phyloP scores from a whole-genome alignment of 2,888 invertebrate species.

The Hymenopus coronatus region DNA sequence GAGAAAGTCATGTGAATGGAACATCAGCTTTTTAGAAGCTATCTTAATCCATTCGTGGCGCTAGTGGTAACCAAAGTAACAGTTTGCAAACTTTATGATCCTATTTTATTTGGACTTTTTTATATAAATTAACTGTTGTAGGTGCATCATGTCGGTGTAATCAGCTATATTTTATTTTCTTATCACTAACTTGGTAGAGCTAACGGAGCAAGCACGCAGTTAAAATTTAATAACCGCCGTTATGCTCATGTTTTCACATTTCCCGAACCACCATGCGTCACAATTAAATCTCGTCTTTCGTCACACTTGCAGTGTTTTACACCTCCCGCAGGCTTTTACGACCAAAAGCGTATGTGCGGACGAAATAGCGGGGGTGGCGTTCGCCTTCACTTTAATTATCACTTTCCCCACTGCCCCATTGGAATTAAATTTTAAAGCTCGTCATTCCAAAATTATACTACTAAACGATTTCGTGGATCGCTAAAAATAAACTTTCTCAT shows the following conservation, averaged over 20 bases:
- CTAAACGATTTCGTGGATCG: background rate
- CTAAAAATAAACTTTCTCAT: background rate
- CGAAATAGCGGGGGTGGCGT: background rate
- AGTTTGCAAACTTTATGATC: background rate
- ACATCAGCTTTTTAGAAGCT: too few relatives aligned
- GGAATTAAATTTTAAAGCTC: background rate
- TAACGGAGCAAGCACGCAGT: background rate
- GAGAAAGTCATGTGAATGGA: too few relatives aligned
- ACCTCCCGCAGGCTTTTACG: background rate
- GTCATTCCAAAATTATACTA: background rate
- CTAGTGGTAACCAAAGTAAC: too few relatives aligned
- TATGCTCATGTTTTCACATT: background rate
- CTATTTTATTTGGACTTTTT: background rate
- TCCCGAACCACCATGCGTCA: background rate
- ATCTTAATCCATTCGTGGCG: too few relatives aligned
- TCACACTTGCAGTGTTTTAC: background rate
- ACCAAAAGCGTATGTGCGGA: background rate
- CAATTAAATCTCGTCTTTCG: background rate
- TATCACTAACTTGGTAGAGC: background rate
- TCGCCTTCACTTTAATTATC: background rate
- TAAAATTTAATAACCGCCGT: background rate
- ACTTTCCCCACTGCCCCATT: background rate
- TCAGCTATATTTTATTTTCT: background rate
- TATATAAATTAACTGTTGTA: background rate
- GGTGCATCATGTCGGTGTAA: background rate